phyloP scores from a whole-genome alignment of 2,113 vertebrate species.

The Sminthopsis crassicaudata region DNA sequence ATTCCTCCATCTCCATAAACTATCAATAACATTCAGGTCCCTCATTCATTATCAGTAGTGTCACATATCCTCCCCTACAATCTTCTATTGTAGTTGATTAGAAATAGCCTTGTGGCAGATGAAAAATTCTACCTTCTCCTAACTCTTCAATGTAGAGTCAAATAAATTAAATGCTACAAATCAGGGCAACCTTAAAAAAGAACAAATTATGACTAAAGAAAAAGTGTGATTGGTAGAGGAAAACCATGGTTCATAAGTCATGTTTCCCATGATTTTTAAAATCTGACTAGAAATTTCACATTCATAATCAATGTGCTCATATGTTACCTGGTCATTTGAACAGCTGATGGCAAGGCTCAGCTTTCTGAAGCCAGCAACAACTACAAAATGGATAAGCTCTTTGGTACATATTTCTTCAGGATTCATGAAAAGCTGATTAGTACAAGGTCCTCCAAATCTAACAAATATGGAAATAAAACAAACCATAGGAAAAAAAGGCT shows the following conservation, averaged over 20 bases:
- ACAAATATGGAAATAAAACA: slow-evolving; percentile 6
- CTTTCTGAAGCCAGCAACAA: slow-evolving; percentile 44
- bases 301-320: neutral
- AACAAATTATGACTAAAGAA: neutral
- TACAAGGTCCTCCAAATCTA: neutral
- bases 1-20: slow-evolving; percentile 17
- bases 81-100: slow-evolving; percentile 42
- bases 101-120: slow-evolving; percentile 59
- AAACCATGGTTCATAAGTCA: neutral
- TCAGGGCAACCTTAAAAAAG: neutral
- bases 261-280: neutral
- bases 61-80: slow-evolving; percentile 29
- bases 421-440: slow-evolving; percentile 2
- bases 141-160: slow-evolving; percentile 20
- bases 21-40: neutral
- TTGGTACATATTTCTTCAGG: neutral
- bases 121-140: slow-evolving; percentile 59
- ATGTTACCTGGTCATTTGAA: slow-evolving; percentile 1
- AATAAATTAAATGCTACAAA: slow-evolving; percentile 56
- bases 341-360: neutral
- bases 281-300: neutral
- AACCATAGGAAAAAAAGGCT: neutral
- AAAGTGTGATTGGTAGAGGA: neutral
- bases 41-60: slow-evolving; percentile 22
- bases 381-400: neutral